Base-by-base conservation (phyloP, 2,797 vertebrate species). In the Artibeus lituratus region DNA sequence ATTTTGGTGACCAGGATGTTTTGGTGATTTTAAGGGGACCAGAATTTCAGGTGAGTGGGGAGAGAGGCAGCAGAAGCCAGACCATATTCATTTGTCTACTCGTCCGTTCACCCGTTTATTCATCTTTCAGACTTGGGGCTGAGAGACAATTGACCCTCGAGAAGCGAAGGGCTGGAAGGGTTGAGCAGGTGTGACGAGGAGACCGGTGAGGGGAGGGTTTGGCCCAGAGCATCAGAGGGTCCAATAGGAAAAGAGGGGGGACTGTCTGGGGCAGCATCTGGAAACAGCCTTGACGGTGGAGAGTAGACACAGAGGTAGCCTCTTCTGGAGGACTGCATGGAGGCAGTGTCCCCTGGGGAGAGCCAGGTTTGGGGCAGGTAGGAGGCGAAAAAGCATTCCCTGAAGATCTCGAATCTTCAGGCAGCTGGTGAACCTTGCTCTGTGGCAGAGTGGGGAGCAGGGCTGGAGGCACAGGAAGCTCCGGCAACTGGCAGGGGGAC, bases 201-300 rank as follows among this genome's bases (percentile, higher is more conserved):
- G 21, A 12, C 4, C 2, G 0, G 0, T 24, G 14, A 19, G 1
- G 2, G 57, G 26, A 15, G 21, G 1, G 18, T 16, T 14, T 1
- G 11, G 47, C 42, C 18, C 35, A 39, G 78, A 37, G 83, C 26
- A 85, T 16, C 16, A 22, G 80, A 88, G 67, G 44, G 19, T 37
- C 90, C 67, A 8, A 1, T 11, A 57, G 62, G 6, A 49, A 22
- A 8, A 0, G 6, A 12, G 47, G 1, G 0, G 9, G 10, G 18
- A 3, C 29, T 57, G 24, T 21, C 74, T 26, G n/a, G 37, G 49
- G 26, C 53, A n/a, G 70, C 81, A 10, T 26, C 76, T 22, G 49
- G 42, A 85, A 81, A 47, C 55, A 18, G 32, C 10, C 12, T 49
- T 1, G 14, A 15, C 21, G 10, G 32, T 21, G n/a, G 44, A 49